A percentile compares a stretch with the other conserved stretches of the same genome.
Conservation (phyloP, 2,888 invertebrate species). For the Lapara coniferarum region DNA sequence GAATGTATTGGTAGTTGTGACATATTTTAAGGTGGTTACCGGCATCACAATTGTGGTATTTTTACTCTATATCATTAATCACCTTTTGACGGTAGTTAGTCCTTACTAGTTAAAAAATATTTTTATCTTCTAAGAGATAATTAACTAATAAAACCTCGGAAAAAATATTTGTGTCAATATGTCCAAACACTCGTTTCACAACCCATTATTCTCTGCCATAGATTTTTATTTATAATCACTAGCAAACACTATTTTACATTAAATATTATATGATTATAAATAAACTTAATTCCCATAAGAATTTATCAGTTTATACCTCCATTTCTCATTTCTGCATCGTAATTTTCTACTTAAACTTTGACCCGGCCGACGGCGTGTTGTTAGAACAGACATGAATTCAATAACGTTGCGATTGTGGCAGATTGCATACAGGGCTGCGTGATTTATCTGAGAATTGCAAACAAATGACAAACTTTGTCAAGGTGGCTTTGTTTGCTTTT, state of each 20-base stretch:
- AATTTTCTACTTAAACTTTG: constrained; percentile 50
- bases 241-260: background rate
- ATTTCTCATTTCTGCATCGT: constrained; percentile 33
- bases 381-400: constrained; percentile 48
- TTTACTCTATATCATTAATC: too few relatives aligned
- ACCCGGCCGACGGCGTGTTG: constrained; percentile 51
- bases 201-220: background rate
- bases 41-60: too few relatives aligned
- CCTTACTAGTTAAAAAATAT: too few relatives aligned
- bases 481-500: too few relatives aligned
- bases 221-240: background rate
- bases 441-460: background rate
- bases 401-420: constrained; percentile 56
- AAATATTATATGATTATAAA: background rate
- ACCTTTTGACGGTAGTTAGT: too few relatives aligned
- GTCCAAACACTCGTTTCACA: too few relatives aligned
- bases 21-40: background rate
- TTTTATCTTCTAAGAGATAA: too few relatives aligned
- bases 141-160: too few relatives aligned
- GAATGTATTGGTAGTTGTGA: background rate
- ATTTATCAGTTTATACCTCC: constrained; percentile 11
- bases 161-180: too few relatives aligned
- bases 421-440: constrained; percentile 42
- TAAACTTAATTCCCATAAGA: background rate
- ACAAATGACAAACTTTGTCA: background rate